phyloP scores from a whole-genome alignment of 2,113 vertebrate species.

The Callipepla californica region DNA sequence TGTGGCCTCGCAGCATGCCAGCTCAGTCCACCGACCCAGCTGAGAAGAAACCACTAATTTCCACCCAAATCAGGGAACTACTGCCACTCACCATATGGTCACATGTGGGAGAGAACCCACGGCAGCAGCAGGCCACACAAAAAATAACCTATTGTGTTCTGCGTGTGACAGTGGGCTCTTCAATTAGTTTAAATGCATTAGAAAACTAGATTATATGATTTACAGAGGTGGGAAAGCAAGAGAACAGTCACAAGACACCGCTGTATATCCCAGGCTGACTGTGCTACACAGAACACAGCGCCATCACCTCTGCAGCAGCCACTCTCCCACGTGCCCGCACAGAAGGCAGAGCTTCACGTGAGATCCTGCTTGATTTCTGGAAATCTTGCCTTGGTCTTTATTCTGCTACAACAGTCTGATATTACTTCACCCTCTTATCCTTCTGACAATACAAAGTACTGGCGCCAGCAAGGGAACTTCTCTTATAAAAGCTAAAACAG shows the following conservation, averaged over 20 bases:
- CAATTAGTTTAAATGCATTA: not conserved
- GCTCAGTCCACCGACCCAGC: not conserved
- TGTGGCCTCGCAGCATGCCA: not conserved
- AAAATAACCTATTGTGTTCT: not conserved
- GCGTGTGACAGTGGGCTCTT: not conserved
- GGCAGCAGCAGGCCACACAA: not conserved
- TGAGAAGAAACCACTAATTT: not conserved
- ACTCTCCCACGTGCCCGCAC: not conserved
- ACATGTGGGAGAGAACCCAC: not conserved
- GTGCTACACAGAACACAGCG: not conserved
- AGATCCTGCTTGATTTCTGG: not conserved
- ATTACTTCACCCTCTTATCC: not conserved
- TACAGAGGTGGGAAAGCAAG: not conserved
- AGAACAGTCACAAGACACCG: not conserved
- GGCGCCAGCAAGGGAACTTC: not conserved
- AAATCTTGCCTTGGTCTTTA: not conserved
- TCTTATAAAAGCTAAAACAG: not conserved
- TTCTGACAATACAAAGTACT: not conserved
- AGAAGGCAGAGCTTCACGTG: not conserved
- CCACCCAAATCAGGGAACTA: not conserved
- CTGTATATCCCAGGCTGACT: not conserved
- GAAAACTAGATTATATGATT: not conserved
- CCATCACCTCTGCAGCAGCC: accelerated
- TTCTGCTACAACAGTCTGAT: not conserved
- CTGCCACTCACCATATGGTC: not conserved